Evolutionary conservation across 2,113 vertebrate genomes (phyloP).

Genomic region (Nothobranchius kuhntae): DNA sequence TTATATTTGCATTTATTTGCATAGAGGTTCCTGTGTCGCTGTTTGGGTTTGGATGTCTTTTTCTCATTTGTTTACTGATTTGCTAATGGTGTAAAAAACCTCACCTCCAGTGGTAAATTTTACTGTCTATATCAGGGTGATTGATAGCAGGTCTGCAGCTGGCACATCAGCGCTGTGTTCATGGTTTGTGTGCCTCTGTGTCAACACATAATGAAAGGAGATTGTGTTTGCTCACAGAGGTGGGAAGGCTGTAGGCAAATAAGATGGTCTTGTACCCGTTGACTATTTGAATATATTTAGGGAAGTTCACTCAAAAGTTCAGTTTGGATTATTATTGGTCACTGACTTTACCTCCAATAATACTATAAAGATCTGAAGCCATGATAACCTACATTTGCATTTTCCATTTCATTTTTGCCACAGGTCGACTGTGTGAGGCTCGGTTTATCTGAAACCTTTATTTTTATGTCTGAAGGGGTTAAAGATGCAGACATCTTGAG

Average conservation of each 20-base stretch:
- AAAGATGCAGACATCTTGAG: neutral
- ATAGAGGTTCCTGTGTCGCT: neutral
- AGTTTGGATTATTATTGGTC: slow-evolving; percentile 12
- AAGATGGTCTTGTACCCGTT: slow-evolving; percentile 57
- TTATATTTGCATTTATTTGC: slow-evolving; percentile 18
- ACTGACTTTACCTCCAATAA: slow-evolving; percentile 9
- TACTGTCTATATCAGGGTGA: slow-evolving; percentile 49
- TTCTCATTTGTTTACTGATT: neutral
- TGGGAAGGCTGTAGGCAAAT: slow-evolving; percentile 49
- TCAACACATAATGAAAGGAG: neutral
- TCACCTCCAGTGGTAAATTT: slow-evolving; percentile 40
- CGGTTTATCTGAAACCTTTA: too few relatives aligned
- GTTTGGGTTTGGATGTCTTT: slow-evolving; percentile 13
- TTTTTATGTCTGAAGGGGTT: too few relatives aligned
- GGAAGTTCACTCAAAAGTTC: slow-evolving; percentile 45
- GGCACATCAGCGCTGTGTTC: slow-evolving; percentile 47
- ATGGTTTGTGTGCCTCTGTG: slow-evolving; percentile 3
- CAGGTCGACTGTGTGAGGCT: too few relatives aligned
- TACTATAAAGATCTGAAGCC: neutral
- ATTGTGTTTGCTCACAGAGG: neutral
- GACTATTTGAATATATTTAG: slow-evolving; percentile 69
- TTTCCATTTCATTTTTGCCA: neutral
- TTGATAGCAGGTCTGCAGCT: slow-evolving; percentile 38
- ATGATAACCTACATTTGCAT: neutral
- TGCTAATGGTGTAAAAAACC: slow-evolving; percentile 16